A percentile compares a stretch with the other conserved stretches of the same genome.
These are phyloP conservation scores for Microtus ochrogaster DNA, from an alignment of 2,113 vertebrate species.

Conservation along the genomic window DNA sequence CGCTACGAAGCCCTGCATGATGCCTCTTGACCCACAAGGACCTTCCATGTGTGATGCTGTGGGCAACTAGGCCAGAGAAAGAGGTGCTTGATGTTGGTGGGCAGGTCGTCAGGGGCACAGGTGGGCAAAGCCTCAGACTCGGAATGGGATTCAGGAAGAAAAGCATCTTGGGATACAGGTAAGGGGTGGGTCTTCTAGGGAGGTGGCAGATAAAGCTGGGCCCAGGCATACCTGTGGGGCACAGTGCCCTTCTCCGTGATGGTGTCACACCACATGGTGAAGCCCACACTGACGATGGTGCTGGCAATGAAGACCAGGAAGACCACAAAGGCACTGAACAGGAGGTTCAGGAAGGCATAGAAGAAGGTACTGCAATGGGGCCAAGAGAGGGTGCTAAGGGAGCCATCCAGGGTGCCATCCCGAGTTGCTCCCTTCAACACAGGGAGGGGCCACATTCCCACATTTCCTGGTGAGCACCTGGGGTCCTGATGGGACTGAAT, in stretches of 20 bases:
- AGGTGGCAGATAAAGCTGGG: accelerated
- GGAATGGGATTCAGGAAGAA: not conserved
- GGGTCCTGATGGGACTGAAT: no score
- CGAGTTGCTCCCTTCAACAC: not conserved
- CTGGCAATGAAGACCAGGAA: constrained; percentile 96
- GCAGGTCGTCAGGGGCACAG: accelerated
- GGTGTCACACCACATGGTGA: constrained; percentile 96
- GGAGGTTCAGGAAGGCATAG: constrained; percentile 94
- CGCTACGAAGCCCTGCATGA: not conserved
- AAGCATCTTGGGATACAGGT: not conserved
- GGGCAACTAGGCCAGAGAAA: not conserved
- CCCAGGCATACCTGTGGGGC: constrained; percentile 90
- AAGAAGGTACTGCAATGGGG: constrained; percentile 91
- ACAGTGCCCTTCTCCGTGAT: constrained; percentile 92
- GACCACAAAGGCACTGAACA: constrained; percentile 93
- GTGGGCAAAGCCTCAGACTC: not conserved
- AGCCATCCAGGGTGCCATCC: accelerated
- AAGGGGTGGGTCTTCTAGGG: not conserved
- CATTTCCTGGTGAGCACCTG: not conserved
- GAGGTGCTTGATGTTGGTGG: accelerated
- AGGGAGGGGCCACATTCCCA: not conserved
- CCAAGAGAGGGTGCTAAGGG: not conserved
- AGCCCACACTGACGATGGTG: constrained; percentile 96
- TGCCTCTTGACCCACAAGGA: accelerated
- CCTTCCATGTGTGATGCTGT: not conserved